Evolutionary conservation across 2,888 invertebrate genomes (phyloP).

Genomic region (Leptinotarsa haldemani): DNA sequence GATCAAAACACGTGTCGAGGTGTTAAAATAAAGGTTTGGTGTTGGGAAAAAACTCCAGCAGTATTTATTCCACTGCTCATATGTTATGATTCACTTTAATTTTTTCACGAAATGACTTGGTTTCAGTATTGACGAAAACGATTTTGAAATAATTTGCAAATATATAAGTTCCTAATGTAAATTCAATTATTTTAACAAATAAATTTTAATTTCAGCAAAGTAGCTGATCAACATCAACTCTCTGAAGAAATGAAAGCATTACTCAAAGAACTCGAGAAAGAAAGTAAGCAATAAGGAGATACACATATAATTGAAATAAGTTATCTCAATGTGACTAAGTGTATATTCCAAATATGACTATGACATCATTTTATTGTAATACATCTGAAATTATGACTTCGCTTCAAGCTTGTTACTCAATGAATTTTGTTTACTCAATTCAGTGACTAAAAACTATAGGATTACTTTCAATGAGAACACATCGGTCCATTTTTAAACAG

Average conservation of each 20-base stretch:
- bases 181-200: neutral
- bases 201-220: conserved; percentile 54
- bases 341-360: conserved; percentile 32
- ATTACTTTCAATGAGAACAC: conserved; percentile 18
- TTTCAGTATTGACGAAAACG: too few relatives aligned
- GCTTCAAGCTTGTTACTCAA: conserved; percentile 36
- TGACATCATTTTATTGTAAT: conserved; percentile 9
- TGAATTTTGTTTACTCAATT: neutral
- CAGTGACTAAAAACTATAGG: neutral
- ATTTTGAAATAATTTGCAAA: too few relatives aligned
- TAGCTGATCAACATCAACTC: conserved; percentile 62
- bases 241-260: conserved; percentile 65
- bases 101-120: too few relatives aligned
- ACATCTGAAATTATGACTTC: conserved; percentile 26
- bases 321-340: conserved; percentile 36
- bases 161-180: neutral
- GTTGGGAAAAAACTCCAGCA: too few relatives aligned
- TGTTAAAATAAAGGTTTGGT: too few relatives aligned
- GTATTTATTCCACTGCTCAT: too few relatives aligned
- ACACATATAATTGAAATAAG: conserved; percentile 46
- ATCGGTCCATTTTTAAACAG: conserved; percentile 30
- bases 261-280: conserved; percentile 63
- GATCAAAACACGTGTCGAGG: too few relatives aligned
- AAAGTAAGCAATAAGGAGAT: conserved; percentile 62
- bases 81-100: too few relatives aligned